These are phyloP conservation scores for Orchestes rusci DNA, from an alignment of 2,888 invertebrate species.

Conservation along the genomic window DNA sequence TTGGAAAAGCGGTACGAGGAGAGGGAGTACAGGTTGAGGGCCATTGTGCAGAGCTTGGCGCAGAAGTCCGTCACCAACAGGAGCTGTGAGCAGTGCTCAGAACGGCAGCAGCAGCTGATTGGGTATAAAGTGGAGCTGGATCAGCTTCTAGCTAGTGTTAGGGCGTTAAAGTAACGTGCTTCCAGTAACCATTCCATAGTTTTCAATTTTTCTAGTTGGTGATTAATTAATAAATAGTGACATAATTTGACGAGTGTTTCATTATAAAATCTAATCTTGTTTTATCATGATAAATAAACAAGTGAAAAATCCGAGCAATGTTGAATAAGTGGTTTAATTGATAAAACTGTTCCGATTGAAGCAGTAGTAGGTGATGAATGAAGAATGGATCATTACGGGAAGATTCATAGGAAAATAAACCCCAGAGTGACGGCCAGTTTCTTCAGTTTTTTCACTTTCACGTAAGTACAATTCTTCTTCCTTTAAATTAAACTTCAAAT, in stretches of 20 bases:
- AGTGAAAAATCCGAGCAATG: too few species aligned
- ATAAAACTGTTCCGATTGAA: too few species aligned
- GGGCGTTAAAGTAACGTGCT: constrained; percentile 36
- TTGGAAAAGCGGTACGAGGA: constrained; percentile 46
- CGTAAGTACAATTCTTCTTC: constrained; percentile 30
- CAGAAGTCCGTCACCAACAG: constrained; percentile 40
- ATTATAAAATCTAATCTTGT: not conserved
- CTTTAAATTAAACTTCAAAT: too few species aligned
- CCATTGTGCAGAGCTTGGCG: constrained; percentile 44
- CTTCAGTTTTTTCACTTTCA: constrained; percentile 30
- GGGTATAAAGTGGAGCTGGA: constrained; percentile 44
- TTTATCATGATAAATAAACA: constrained; percentile 2
- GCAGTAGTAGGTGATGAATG: too few species aligned
- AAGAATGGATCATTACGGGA: constrained; percentile 31
- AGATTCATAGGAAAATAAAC: constrained; percentile 26
- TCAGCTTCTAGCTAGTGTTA: constrained; percentile 42
- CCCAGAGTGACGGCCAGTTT: constrained; percentile 31
- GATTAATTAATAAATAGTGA: too few species aligned
- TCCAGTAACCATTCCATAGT: too few species aligned
- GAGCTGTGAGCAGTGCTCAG: constrained; percentile 42
- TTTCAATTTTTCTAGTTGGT: too few species aligned
- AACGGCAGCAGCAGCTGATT: constrained; percentile 42
- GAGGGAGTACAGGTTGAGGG: constrained; percentile 44
- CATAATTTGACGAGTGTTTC: too few species aligned
- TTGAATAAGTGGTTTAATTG: too few species aligned